Base-by-base conservation (phyloP, 2,888 invertebrate genomes). In the Nomada ferruginata region DNA sequence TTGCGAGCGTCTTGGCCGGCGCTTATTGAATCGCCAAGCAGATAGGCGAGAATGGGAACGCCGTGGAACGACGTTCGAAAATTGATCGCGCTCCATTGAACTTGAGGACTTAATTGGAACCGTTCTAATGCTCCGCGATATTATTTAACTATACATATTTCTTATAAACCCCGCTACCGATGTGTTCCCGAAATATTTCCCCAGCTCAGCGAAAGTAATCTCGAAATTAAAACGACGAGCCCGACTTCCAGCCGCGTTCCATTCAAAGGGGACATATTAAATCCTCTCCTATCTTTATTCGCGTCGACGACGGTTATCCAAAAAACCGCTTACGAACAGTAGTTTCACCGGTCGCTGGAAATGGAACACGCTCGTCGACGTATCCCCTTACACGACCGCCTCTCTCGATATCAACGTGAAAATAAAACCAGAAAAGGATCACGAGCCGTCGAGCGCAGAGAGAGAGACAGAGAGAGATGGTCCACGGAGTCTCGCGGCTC, bases 311-410 rank as follows among this genome's bases (percentile, higher is more conserved):
- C 11, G 13, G 7, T 52, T 42, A 44, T 4, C 26, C 23, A 52
- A 76, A 79, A 57, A 71, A 23, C 42, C 9, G 42, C 65, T 20
- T 11, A 61, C 29, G 61, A 80, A 73, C 80, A 42, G 73, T 80
- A 80, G 73, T 80, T 79, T 73, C 79, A n/a, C 59, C 59, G 50
- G n/a, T 57, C 65, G 18, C 10, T 68, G 72, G 63, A 80, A 72
- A 79, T 29, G 72, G 66, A 72, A 72, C 79, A 61, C 60, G 71
- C 61, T 63, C 79, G 64, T 36, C 60, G 18, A 15, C 47, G 72
- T 79, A 63, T 79, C 66, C 50, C 29, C 73, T 79, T 68, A 53
- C 80, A 61, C 53, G 57, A 42, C 26, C 55, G 53, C 42, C 79
- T 71, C 66, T 70, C 55, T 59, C 57, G 80, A 73, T 79, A 68